Base-by-base conservation (phyloP, 2,888 invertebrate genomes). In the Parasteatoda lunata region DNA sequence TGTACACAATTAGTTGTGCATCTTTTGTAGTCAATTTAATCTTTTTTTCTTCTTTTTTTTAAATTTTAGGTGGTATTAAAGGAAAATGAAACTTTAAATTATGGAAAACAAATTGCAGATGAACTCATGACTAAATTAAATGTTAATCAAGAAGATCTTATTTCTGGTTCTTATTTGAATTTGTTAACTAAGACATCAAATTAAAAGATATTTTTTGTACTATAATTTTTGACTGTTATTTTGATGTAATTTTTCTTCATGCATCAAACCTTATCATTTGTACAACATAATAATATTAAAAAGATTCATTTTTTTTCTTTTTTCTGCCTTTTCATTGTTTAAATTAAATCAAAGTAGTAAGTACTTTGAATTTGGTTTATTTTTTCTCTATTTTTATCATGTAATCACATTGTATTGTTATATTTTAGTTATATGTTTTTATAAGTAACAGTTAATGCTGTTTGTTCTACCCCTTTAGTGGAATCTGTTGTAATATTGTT, bases 141-240 rank as follows among this genome's bases (percentile, higher is more conserved):
- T 15, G 93, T 97, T 5, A 90, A 92, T 47, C 91, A 94, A 88
- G 92, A 93, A 30, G 94, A 96, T 91, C 92, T 96, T 52, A 93
- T 97, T 70, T 92, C 94, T 5, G 94, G 94, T 90, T 96, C 97
- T 30, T 97, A 97, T 92, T 93, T 95, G 91, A 96, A 97, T 92
- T 91, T 96, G 89, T 91, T 96, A 71, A 30, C 48, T 69, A 82
- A 82, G 47, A 66, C 66, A 66, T 15, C 15, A 49, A 49, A 11
- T 8, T n/a, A 70, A 45, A 59, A 59, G 59, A 13, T 13, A 59
- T 13, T 59, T 4, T 7, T 4, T 59, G 59, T 0, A 59, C 9
- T 59, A 59, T 4, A 59, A 59, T 59, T 59, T 59, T 59, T 8
- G 30, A 30, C 30, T 30, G 30, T 30, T 30, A 30, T 30, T 30